A percentile compares a stretch with the other conserved stretches of the same genome.
phyloP scores from a whole-genome alignment of 2,113 vertebrate species.

The Bettongia penicillata region DNA sequence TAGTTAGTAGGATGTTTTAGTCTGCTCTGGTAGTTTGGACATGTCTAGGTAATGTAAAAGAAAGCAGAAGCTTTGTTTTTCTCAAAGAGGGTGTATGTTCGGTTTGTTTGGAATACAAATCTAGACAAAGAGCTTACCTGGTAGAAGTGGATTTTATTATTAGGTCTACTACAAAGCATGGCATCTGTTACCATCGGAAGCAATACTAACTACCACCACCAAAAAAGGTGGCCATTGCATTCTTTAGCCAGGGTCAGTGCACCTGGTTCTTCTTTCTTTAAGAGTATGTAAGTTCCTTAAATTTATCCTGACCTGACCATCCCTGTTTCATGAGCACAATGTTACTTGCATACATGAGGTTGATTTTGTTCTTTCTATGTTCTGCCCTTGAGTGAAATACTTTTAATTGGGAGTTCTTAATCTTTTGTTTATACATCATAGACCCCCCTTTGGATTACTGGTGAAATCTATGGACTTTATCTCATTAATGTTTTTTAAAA shows the following conservation, averaged over 20 bases:
- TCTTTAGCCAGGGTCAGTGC: background rate
- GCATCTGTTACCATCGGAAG: background rate
- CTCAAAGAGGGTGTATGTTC: constrained; percentile 27
- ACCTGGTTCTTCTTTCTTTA: background rate
- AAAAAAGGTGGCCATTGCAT: constrained; percentile 1
- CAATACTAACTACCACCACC: background rate
- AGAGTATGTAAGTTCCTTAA: too few species aligned
- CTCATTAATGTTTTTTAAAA: background rate
- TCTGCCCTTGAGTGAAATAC: background rate
- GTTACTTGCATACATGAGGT: background rate
- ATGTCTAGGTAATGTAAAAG: constrained; percentile 44
- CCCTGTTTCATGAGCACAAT: background rate
- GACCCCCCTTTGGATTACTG: background rate
- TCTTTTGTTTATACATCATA: background rate
- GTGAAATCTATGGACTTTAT: background rate
- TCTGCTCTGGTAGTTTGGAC: background rate
- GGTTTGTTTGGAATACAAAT: constrained; percentile 38
- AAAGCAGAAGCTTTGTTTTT: constrained; percentile 12
- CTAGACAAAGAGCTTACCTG: constrained; percentile 21
- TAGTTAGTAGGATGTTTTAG: background rate
- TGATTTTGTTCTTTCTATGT: background rate
- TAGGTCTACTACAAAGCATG: background rate
- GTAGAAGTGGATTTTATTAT: constrained; percentile 22
- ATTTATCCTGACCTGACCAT: background rate
- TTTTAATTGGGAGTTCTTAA: background rate